phyloP scores from a whole-genome alignment of 1,140 invertebrate genomes.

The Drosophila watanabei region DNA sequence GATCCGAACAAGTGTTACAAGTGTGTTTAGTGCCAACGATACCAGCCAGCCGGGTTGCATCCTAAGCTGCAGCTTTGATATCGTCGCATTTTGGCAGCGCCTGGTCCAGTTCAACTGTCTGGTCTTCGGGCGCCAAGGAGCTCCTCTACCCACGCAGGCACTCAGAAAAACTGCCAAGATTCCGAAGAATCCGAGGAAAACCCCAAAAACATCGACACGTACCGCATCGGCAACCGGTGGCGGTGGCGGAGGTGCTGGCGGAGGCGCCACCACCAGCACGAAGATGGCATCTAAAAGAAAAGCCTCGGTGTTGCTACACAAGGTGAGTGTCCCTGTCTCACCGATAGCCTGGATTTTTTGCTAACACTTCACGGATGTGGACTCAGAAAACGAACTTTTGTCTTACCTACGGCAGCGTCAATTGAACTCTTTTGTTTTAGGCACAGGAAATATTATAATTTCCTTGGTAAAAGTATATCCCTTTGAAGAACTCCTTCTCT shows the following conservation, averaged over 20 bases:
- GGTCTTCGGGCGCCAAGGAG: constrained; percentile 62
- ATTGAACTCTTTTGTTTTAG: constrained; percentile 48
- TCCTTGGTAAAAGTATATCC: neutral
- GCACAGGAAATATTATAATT: neutral
- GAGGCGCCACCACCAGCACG: constrained; percentile 82
- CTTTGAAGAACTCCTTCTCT: accelerated
- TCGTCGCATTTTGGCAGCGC: constrained; percentile 76
- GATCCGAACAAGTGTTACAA: constrained; percentile 57
- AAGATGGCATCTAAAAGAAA: constrained; percentile 86
- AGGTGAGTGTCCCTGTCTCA: constrained; percentile 64
- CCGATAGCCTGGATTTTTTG: neutral
- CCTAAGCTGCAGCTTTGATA: constrained; percentile 66
- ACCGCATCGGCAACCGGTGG: constrained; percentile 85
- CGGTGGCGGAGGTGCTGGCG: constrained; percentile 84
- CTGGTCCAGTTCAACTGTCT: constrained; percentile 65
- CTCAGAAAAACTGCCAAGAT: constrained; percentile 83
- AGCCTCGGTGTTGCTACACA: constrained; percentile 85
- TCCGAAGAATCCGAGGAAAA: constrained; percentile 86
- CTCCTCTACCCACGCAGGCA: constrained; percentile 60
- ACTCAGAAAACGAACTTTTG: neutral
- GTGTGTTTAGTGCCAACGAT: constrained; percentile 68
- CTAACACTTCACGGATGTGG: neutral
- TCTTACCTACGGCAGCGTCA: too few species aligned
- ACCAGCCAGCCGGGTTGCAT: constrained; percentile 52
- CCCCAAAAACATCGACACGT: constrained; percentile 85